These are phyloP conservation scores for Tadarida brasiliensis DNA, from an alignment of 2,797 vertebrate species.

Conservation along the genomic window DNA sequence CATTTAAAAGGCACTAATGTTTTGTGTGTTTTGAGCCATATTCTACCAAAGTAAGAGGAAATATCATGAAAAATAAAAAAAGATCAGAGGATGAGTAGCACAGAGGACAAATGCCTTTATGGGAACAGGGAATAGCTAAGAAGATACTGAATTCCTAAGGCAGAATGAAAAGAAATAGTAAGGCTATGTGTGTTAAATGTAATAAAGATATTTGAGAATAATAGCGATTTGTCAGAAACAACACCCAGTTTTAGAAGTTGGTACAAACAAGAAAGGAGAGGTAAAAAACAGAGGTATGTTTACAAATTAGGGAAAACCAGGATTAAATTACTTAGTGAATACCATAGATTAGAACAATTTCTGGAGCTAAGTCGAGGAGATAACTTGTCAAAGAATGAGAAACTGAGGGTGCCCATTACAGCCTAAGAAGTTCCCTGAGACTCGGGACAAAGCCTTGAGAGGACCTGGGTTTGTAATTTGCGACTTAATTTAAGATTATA, in stretches of 20 bases:
- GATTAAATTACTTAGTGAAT: conserved; percentile 55
- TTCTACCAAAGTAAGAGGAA: conserved; percentile 11
- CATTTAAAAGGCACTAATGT: neutral
- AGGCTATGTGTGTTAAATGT: neutral
- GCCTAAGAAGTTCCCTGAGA: neutral
- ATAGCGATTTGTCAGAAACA: neutral
- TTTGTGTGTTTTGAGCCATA: conserved; percentile 25
- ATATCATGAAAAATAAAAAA: neutral
- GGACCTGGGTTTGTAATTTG: neutral
- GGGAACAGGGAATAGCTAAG: neutral
- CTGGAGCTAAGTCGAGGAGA: neutral
- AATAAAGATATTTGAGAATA: neutral
- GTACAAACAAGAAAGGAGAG: neutral
- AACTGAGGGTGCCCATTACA: neutral
- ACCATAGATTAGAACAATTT: neutral
- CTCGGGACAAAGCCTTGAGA: neutral
- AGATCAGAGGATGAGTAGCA: neutral
- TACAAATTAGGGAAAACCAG: neutral
- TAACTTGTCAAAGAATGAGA: neutral
- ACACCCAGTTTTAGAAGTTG: neutral
- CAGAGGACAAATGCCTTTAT: neutral
- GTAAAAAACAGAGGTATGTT: neutral
- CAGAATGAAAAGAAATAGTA: neutral
- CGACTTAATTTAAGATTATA: neutral
- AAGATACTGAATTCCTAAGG: neutral